Evolutionary conservation across 2,797 vertebrate species (phyloP), one percentile per base, ranked within the genome.

Genomic region (Rhynchotus rufescens): DNA sequence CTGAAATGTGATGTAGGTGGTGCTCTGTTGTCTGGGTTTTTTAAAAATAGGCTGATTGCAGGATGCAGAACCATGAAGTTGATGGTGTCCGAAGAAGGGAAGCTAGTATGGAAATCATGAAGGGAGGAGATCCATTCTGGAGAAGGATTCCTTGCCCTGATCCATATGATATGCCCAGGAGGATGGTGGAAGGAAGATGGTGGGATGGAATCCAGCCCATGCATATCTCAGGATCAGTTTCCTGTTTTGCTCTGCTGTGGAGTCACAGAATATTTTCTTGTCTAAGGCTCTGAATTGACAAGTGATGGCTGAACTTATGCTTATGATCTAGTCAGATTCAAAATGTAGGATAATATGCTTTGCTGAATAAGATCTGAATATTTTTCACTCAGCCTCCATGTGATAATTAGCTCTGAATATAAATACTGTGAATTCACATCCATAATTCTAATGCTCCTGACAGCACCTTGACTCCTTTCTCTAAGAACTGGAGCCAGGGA

Each of bases 11-110:
- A 30, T 2, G 2, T 6, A 19, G 52, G 28, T 77, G 68, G 51
- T 34, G 30, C 2, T 13, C 9, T 19, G 1, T 14, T 32, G 10
- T 49, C 0, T 1, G 28, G 0, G 2, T 57, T 51, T 12, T 32
- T 85, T n/a, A 44, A 47, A 56, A 45, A 26, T 8, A 49, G 22
- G 2, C 14, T 32, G 34, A 10, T 16, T 69, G 36, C 14, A 13
- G 15, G 4, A 23, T 32, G 56, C 5, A 36, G 38, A 60, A 68
- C 32, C 32, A 6, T 17, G 5, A 40, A 5, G 12, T 5, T 74
- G 26, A 44, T 17, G 40, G 44, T 28, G 17, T 78, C 56, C 79
- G 47, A 69, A 32, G 38, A 84, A 60, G 12, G 7, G 21, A 71
- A 60, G 2, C 15, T 75, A 20, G 5, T 44, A 19, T 30, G 45